A percentile compares a stretch with the other conserved stretches of the same genome.
Conservation (phyloP, 2,797 vertebrate genomes). For the Lindbergichthys nudifrons region DNA sequence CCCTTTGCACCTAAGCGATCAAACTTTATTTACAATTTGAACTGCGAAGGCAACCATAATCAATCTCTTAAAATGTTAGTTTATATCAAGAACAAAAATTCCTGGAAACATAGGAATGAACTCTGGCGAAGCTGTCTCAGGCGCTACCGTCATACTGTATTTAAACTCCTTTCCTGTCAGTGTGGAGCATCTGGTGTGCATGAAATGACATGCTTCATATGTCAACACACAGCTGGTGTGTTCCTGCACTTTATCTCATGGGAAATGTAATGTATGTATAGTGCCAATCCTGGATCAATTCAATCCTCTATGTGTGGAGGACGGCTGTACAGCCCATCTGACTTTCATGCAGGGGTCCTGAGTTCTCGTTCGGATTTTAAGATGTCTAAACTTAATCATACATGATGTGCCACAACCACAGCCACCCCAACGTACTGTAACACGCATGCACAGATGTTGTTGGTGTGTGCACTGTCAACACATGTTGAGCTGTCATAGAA, state of each 20-base stretch:
- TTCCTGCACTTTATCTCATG: not conserved
- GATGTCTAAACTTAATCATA: not conserved
- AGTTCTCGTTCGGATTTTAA: not conserved
- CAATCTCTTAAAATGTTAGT: no score
- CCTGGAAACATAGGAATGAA: no score
- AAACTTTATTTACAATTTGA: no score
- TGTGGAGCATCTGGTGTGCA: slow-evolving; percentile 16
- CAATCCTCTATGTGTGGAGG: not conserved
- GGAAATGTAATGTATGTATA: not conserved
- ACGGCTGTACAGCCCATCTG: not conserved
- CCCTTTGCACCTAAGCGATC: no score
- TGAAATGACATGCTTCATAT: slow-evolving; percentile 11
- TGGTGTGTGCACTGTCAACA: not conserved
- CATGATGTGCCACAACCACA: not conserved
- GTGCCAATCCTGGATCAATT: not conserved
- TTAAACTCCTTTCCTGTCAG: not conserved
- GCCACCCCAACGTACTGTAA: not conserved
- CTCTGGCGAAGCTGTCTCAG: slow-evolving; percentile 8
- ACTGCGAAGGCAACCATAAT: no score
- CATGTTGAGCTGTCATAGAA: slow-evolving; percentile 17
- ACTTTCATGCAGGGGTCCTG: not conserved
- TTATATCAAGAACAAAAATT: no score
- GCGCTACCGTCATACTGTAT: not conserved
- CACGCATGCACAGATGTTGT: not conserved
- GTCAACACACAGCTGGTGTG: slow-evolving; percentile 1